Base-by-base conservation (phyloP, 2,113 vertebrate genomes). In the Pholis gunnellus region DNA sequence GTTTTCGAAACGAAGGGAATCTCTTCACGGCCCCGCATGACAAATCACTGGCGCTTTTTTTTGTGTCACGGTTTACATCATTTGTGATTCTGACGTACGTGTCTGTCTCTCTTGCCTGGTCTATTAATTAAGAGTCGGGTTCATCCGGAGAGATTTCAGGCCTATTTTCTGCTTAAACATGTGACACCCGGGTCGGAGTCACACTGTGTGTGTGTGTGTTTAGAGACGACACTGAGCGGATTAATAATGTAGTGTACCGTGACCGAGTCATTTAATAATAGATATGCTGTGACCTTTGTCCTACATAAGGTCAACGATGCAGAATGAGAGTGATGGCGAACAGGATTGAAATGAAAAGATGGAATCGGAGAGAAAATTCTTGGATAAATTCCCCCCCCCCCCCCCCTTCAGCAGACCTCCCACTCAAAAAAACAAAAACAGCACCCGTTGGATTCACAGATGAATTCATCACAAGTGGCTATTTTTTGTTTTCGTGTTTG, bases 241-340 rank as follows among this genome's bases (percentile, higher is more conserved):
- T 94, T 90, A 94, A 93, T 94, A 92, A 94, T 94, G 87, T 72
- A 94, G 85, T 74, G 86, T 79, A 75, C 83, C 76, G 73, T 90
- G 84, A 93, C 87, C 25, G 25, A 91, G 85, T 54, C 82, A 69
- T 88, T 94, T 82, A 93, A 93, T 94, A 93, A 94, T 94, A 92
- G 89, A 93, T 94, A 80, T 65, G 44, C 34, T 80, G 1, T 91
- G 91, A 93, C 94, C 94, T 94, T 93, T 93, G 74, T 82, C 70
- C 87, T 89, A 87, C 74, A 56, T 85, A 87, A 87, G 75, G 86
- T 88, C 29, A 60, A 84, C 77, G 65, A 75, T 56, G 71, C 75
- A 61, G 64, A 86, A 52, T 25, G 46, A 72, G 50, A 78, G 73
- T 65, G 82, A 93, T 82, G 59, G 81, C 48, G 52, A 76, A 60